A percentile compares a stretch with the other conserved stretches of the same genome.
Conservation (phyloP, 2,888 invertebrate species). For the Lacanobia wlatinum region DNA sequence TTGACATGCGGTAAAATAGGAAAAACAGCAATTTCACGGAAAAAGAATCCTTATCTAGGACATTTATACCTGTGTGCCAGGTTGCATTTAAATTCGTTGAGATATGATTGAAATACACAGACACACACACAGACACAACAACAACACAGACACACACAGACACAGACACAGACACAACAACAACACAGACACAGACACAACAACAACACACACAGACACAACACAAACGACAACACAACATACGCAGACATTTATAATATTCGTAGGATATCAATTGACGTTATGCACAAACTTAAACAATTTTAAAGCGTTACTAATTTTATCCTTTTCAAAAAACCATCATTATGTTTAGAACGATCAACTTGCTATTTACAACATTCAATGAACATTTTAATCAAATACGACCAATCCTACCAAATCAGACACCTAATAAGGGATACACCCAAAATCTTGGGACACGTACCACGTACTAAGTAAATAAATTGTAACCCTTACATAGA, state of each 20-base stretch:
- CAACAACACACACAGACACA: too few species aligned
- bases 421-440: slow-evolving; percentile 12
- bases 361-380: not conserved
- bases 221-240: too few species aligned
- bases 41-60: too few species aligned
- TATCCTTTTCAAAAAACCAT: not conserved
- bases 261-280: not conserved
- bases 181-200: too few species aligned
- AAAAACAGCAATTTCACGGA: too few species aligned
- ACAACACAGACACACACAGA: too few species aligned
- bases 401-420: slow-evolving; percentile 22
- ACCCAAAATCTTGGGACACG: slow-evolving; percentile 31
- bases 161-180: too few species aligned
- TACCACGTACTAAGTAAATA: slow-evolving; percentile 56
- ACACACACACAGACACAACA: too few species aligned
- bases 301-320: not conserved
- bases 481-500: slow-evolving; percentile 50
- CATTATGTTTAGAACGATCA: not conserved
- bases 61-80: not conserved
- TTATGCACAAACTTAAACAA: not conserved
- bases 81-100: not conserved
- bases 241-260: not conserved
- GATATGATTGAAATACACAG: not conserved
- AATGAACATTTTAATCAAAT: not conserved
- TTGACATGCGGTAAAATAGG: not conserved